These are phyloP conservation scores for Tiphia femorata DNA, from an alignment of 2,888 invertebrate genomes.

Conservation along the genomic window DNA sequence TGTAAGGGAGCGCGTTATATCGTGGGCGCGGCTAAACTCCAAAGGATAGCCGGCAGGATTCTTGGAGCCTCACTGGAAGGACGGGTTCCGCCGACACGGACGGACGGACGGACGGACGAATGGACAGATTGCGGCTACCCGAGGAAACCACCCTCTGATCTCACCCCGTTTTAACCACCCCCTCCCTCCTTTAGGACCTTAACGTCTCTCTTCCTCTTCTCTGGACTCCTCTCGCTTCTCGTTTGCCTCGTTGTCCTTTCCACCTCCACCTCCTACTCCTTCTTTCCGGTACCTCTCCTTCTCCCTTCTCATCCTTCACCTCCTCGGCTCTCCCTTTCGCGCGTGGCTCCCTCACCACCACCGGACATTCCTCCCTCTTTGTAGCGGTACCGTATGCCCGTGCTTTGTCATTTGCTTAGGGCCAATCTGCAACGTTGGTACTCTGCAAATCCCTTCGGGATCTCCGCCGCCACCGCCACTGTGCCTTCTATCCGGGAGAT, in stretches of 20 bases:
- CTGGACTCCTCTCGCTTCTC: conserved; percentile 6
- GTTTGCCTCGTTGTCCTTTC: conserved; percentile 20
- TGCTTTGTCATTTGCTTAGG: conserved; percentile 65
- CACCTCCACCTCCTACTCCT: conserved; percentile 10
- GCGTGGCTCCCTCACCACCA: conserved; percentile 22
- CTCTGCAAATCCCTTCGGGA: conserved; percentile 46
- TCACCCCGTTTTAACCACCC: conserved; percentile 40
- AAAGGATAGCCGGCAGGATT: conserved; percentile 58
- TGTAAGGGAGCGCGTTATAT: conserved; percentile 52
- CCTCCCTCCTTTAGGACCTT: conserved; percentile 24
- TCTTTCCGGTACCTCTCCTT: conserved; percentile 20
- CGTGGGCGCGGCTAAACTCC: conserved; percentile 58
- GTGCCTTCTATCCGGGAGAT: conserved; percentile 49
- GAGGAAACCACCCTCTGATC: conserved; percentile 56
- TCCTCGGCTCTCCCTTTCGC: background rate
- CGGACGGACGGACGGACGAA: conserved; percentile 47
- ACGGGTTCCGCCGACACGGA: too few relatives aligned
- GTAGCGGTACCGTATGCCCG: too few relatives aligned
- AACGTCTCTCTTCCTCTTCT: conserved; percentile 11
- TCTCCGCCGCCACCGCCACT: conserved; percentile 10
- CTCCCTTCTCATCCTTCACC: conserved; percentile 14
- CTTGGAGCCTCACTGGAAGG: conserved; percentile 54
- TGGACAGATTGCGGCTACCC: conserved; percentile 65
- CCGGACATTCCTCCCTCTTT: conserved; percentile 12
- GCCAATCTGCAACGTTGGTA: conserved; percentile 55